Evolutionary conservation across 2,113 vertebrate genomes (phyloP).

Genomic region (Tichodroma muraria): DNA sequence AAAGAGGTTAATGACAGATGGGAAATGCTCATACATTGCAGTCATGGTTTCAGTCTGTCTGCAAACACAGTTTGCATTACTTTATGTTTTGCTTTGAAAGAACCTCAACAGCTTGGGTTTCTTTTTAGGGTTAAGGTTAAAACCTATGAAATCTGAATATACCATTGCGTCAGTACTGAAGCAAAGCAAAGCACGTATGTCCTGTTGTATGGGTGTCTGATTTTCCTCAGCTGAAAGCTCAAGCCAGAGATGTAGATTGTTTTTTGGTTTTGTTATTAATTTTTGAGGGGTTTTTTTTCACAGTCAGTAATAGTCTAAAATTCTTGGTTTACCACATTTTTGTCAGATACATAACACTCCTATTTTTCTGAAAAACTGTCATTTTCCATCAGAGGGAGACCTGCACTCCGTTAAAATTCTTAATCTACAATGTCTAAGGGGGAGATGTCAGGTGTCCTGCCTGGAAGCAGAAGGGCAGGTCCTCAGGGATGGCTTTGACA

Average conservation of each 20-base stretch:
- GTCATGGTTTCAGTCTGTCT: conserved; percentile 25
- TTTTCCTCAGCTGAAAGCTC: not conserved
- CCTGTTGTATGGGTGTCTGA: not conserved
- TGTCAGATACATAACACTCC: not conserved
- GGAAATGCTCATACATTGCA: conserved; percentile 11
- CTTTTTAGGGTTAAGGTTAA: conserved; percentile 25
- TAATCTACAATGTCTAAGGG: not conserved
- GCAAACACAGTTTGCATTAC: conserved; percentile 14
- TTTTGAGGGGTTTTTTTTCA: not conserved
- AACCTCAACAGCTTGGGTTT: conserved; percentile 16
- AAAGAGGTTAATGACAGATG: conserved; percentile 36
- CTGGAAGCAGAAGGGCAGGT: not conserved
- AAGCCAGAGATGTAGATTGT: not conserved
- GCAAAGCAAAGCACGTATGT: not conserved
- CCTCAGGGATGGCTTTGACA: not conserved
- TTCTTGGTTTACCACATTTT: not conserved
- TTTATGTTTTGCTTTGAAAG: conserved; percentile 31
- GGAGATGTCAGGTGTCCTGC: not conserved
- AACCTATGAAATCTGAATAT: conserved; percentile 1
- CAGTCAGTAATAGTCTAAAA: not conserved
- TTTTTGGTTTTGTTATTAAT: not conserved
- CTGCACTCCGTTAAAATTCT: not conserved
- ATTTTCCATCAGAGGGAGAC: not conserved
- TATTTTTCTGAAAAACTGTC: not conserved
- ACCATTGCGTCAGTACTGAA: not conserved